phyloP scores from a whole-genome alignment of 2,113 vertebrate species.

The Melanotaenia duboulayi region DNA sequence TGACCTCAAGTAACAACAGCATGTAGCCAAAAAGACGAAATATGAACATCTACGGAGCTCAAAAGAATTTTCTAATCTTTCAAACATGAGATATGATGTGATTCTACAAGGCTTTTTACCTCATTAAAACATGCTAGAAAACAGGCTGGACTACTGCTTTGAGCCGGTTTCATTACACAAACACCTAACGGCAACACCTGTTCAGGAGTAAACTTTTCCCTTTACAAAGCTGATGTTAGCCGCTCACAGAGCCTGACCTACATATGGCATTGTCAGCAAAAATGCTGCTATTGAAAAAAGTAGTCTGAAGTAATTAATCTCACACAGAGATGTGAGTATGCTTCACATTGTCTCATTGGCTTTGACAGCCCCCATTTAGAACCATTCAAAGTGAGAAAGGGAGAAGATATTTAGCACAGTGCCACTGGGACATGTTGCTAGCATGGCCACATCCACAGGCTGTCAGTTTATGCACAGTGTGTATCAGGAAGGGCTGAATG shows the following conservation, averaged over 20 bases:
- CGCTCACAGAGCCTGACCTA: constrained; percentile 45
- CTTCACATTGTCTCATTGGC: constrained; percentile 52
- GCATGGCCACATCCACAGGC: constrained; percentile 52
- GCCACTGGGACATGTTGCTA: constrained; percentile 63
- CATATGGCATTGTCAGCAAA: constrained; percentile 57
- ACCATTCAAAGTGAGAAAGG: constrained; percentile 45
- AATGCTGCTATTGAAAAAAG: constrained; percentile 23
- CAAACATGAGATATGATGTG: not conserved
- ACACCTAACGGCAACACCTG: constrained; percentile 47
- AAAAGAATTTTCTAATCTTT: not conserved
- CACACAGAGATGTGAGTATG: constrained; percentile 54
- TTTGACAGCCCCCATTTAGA: constrained; percentile 57
- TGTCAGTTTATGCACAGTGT: constrained; percentile 34
- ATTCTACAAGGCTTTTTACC: not conserved
- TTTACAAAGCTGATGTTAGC: constrained; percentile 8
- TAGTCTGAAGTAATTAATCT: constrained; percentile 70
- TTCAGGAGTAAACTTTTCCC: constrained; percentile 27
- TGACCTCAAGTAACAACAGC: not conserved
- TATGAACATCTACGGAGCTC: not conserved
- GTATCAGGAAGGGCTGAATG: constrained; percentile 16
- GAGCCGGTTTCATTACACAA: constrained; percentile 7
- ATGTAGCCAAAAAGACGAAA: constrained; percentile 1
- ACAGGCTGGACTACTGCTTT: not conserved
- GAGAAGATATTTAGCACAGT: constrained; percentile 70
- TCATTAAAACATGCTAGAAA: not conserved